Percentiles rank a stretch among this genome's conserved stretches.
phyloP scores from a whole-genome alignment of 2,797 vertebrate genomes.

The Clamator glandarius region DNA sequence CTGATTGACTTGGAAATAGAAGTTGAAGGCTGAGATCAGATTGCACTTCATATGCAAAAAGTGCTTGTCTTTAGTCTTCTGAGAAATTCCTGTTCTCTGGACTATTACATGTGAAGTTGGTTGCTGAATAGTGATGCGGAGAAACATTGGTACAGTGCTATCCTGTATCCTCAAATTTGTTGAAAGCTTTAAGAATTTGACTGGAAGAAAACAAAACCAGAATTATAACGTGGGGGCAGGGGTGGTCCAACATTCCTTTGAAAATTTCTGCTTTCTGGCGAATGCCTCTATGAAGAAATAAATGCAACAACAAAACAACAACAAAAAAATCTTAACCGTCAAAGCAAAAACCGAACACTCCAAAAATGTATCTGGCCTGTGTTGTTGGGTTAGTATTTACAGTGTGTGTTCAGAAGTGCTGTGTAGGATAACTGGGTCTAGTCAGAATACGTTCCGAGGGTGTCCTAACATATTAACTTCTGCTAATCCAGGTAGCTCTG shows the following conservation, averaged over 20 bases:
- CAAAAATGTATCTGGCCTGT: not conserved
- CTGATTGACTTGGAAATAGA: not conserved
- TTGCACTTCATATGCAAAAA: not conserved
- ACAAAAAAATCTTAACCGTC: not conserved
- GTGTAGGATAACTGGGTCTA: not conserved
- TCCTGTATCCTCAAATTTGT: not conserved
- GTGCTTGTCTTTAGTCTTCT: not conserved
- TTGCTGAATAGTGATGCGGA: not conserved
- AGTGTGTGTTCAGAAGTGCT: not conserved
- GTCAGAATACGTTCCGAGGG: not conserved
- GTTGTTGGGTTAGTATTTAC: not conserved
- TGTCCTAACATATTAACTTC: not conserved
- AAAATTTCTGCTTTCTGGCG: not conserved
- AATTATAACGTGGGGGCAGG: not conserved
- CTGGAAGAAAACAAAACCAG: not conserved
- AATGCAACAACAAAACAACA: not conserved
- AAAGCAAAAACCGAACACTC: not conserved
- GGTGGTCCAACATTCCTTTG: not conserved
- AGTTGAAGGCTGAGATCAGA: not conserved
- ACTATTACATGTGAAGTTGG: not conserved
- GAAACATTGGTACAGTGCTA: not conserved
- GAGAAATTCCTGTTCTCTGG: not conserved
- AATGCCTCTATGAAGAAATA: not conserved
- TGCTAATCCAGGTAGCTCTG: not conserved
- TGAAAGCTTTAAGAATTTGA: not conserved